A percentile compares a stretch with the other conserved stretches of the same genome.
phyloP scores from a whole-genome alignment of 2,888 invertebrate species.

The Taenaris catops region DNA sequence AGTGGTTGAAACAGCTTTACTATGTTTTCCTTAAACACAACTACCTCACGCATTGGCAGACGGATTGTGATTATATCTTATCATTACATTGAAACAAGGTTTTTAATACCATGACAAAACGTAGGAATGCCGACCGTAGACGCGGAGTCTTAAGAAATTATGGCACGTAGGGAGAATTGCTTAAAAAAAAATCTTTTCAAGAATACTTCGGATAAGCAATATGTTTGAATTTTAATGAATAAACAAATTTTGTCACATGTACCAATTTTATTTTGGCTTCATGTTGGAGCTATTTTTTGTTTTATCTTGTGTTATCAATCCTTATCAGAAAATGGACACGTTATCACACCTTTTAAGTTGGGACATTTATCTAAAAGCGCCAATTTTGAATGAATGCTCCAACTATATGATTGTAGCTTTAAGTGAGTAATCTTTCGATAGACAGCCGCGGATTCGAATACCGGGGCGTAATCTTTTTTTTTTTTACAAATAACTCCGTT shows the following conservation, averaged over 20 bases:
- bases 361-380: too few relatives aligned
- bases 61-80: slow-evolving; percentile 32
- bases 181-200: slow-evolving; percentile 19
- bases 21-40: slow-evolving; percentile 24
- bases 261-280: slow-evolving; percentile 8
- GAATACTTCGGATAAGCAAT: slow-evolving; percentile 26
- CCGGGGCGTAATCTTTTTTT: too few relatives aligned
- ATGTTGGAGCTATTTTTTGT: too few relatives aligned
- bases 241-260: slow-evolving; percentile 27
- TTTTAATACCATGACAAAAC: slow-evolving; percentile 21
- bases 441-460: too few relatives aligned
- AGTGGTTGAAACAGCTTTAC: slow-evolving; percentile 4
- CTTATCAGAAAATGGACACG: too few relatives aligned
- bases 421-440: too few relatives aligned
- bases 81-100: slow-evolving; percentile 18
- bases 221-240: slow-evolving; percentile 28
- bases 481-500: too few relatives aligned
- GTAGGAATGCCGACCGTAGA: slow-evolving; percentile 21
- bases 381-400: too few relatives aligned
- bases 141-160: slow-evolving; percentile 10
- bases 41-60: slow-evolving; percentile 71
- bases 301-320: too few relatives aligned
- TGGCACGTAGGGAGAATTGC: slow-evolving; percentile 20
- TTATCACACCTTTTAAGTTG: too few relatives aligned
- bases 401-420: too few relatives aligned